Base-by-base conservation (phyloP, 2,888 invertebrate genomes). In the Odontomyia ornata region DNA sequence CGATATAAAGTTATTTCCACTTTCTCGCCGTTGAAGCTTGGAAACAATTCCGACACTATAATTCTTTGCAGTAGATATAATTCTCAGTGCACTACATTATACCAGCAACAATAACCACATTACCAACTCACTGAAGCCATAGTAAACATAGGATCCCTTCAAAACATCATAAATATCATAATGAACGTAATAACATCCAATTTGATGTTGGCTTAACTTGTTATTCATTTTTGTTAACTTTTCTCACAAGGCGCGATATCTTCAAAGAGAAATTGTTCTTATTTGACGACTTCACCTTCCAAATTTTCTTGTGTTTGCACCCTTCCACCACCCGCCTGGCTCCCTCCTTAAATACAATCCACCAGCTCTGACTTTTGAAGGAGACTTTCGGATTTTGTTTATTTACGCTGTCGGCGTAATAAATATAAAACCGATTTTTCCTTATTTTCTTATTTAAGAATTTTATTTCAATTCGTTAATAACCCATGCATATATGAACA, bases 171-270 rank as follows among this genome's bases (percentile, higher is more conserved):
- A 36, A 36, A 36, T 36, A 36, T 36, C 36, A 36, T 60, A 73
- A 73, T 73, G 36, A 73, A 57, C 27, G 73, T 27, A 73, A 73
- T 36, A 56, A 72, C 56, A 57, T 73, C 36, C 73, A 57, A 73
- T 73, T 73, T 57, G 43, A 30, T 78, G 78, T 73, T 77, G 73
- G 75, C 65, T 71, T 69, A 77, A 77, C 76, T 73, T 75, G 78
- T 76, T 77, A 76, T 69, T 69, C 69, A 65, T 67, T 60, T 78
- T 56, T 78, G 78, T 78, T 78, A 78, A 77, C 78, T 77, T 78
- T 78, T 78, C 78, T 78, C 78, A 78, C 77, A 77, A 77, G 77
- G 78, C 77, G 77, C 77, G 75, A 77, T 71, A 75, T 75, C 78
- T 75, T 77, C 73, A 78, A 77, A 78, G 67, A 75, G 76, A 75